A percentile compares a stretch with the other conserved stretches of the same genome.
Conservation (phyloP, 1,140 invertebrate species). For the Hydropsyche tenuis region DNA sequence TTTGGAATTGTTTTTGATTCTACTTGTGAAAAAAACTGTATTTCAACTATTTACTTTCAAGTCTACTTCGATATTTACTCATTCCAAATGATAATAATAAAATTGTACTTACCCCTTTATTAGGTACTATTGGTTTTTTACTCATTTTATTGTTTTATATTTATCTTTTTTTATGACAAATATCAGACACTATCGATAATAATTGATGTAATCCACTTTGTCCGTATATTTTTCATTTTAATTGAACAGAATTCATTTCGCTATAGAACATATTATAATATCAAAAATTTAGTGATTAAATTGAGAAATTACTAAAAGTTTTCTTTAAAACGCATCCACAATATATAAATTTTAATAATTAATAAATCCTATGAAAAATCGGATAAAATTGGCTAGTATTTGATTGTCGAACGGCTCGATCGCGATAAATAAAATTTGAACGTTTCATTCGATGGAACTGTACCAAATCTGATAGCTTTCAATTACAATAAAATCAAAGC, state of each 20-base stretch:
- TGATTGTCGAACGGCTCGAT: too few relatives aligned
- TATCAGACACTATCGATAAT: slow-evolving; percentile 18
- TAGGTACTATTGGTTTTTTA: background rate
- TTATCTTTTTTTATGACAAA: background rate
- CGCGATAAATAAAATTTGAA: too few relatives aligned
- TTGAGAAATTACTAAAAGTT: too few relatives aligned
- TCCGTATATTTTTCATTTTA: slow-evolving; percentile 23
- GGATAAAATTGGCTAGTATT: too few relatives aligned
- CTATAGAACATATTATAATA: background rate
- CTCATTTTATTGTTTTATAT: background rate
- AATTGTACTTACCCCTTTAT: slow-evolving; percentile 2
- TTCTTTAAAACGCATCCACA: too few relatives aligned
- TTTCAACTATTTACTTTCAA: background rate
- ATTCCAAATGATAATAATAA: background rate
- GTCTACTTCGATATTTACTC: background rate
- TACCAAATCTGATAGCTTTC: background rate
- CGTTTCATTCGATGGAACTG: background rate
- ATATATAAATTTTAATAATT: too few relatives aligned
- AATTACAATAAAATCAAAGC: background rate
- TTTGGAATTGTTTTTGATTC: too few relatives aligned
- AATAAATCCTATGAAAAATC: too few relatives aligned
- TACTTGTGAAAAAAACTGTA: background rate
- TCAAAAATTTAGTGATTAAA: too few relatives aligned
- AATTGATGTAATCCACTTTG: background rate
- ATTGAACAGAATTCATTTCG: background rate